A percentile compares a stretch with the other conserved stretches of the same genome.
phyloP scores from a whole-genome alignment of 23 tunicate species.

The Aplidium turbinatum region DNA sequence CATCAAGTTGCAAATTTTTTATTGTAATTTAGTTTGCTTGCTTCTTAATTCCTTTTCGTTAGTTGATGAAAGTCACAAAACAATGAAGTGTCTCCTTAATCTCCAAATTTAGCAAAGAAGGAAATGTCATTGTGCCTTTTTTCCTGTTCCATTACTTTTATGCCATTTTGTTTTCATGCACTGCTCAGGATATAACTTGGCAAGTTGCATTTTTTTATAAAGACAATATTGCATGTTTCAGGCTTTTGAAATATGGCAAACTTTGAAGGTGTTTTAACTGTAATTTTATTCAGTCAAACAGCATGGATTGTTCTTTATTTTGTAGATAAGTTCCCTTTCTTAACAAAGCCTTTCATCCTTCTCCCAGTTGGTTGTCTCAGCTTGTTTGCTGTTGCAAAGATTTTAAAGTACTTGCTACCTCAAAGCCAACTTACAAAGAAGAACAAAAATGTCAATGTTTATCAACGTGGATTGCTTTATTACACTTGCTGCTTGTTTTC shows the following conservation, averaged over 20 bases:
- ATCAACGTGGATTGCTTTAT: constrained; percentile 30
- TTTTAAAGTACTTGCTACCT: neutral
- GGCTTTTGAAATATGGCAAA: neutral
- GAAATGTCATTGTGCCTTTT: too few species aligned
- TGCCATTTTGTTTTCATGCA: too few species aligned
- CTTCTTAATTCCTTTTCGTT: too few species aligned
- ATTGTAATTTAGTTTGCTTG: too few species aligned
- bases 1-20: too few species aligned
- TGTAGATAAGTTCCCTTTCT: neutral
- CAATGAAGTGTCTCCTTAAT: too few species aligned
- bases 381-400: neutral
- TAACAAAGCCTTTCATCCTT: neutral
- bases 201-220: too few species aligned
- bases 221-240: too few species aligned
- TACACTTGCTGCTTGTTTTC: constrained; percentile 59
- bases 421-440: neutral
- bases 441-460: neutral
- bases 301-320: neutral
- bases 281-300: neutral
- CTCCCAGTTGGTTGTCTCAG: neutral
- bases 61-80: too few species aligned
- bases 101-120: too few species aligned
- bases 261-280: neutral
- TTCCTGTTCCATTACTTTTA: too few species aligned
- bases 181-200: too few species aligned